These are phyloP conservation scores for Coenonympha arcania DNA, from an alignment of 2,888 invertebrate species.

Conservation along the genomic window DNA sequence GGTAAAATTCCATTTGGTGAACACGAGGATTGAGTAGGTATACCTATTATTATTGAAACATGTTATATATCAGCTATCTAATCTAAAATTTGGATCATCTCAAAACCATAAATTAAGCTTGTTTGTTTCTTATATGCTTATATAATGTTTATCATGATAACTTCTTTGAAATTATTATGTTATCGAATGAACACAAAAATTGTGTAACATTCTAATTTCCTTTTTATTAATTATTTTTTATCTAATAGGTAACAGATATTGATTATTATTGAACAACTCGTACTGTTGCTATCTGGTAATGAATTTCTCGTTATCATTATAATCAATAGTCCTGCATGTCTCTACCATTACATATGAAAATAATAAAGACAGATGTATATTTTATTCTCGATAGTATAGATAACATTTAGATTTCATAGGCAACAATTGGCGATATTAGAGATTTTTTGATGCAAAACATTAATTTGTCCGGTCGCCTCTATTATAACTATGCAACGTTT, in stretches of 20 bases:
- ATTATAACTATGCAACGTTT: too few relatives aligned
- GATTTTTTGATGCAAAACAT: neutral
- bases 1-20: slow-evolving; percentile 29
- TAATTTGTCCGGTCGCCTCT: too few relatives aligned
- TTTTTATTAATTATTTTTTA: too few relatives aligned
- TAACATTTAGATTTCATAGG: slow-evolving; percentile 27
- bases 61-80: neutral
- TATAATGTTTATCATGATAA: neutral
- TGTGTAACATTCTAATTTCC: too few relatives aligned
- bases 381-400: slow-evolving; percentile 19
- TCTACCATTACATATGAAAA: neutral
- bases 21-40: neutral
- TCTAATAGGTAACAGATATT: too few relatives aligned
- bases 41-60: neutral
- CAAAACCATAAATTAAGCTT: neutral
- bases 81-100: slow-evolving; percentile 7
- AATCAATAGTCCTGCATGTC: slow-evolving; percentile 14
- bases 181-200: too few relatives aligned
- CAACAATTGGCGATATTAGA: slow-evolving; percentile 12
- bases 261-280: too few relatives aligned
- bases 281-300: too few relatives aligned
- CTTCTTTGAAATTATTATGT: too few relatives aligned
- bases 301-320: neutral
- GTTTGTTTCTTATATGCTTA: neutral
- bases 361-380: slow-evolving; percentile 16